Evolutionary conservation across 2,888 invertebrate species (phyloP), one percentile per base, ranked within the genome.

Genomic region (Ochropleura leucogaster): DNA sequence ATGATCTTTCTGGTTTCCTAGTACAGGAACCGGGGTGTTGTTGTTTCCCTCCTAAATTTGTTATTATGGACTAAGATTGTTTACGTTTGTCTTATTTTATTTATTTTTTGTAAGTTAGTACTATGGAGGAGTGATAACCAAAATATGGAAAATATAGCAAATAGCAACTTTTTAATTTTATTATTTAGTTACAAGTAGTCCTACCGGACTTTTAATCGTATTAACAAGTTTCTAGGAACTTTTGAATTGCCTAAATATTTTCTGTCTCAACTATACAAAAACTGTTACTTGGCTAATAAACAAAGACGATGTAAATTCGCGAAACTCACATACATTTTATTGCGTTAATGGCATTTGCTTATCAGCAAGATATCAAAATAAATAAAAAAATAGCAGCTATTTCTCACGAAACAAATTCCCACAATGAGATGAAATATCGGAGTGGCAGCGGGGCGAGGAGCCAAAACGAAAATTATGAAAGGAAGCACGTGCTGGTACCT

Each of bases 401-500:
- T 91, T 91, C 90, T 93, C 90, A 93, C 89, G 92, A 94, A 93
- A 94, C 92, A 91, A 94, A 93, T 94, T 94, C 94, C 90, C 93
- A 93, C 93, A 93, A 93, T 90, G 92, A 93, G 92, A 91, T 89
- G 91, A 93, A 92, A 92, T 95, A 95, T 92, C 88, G 91, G 94
- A 94, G 93, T 89, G 89, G 90, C 95, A 95, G 94, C 92, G 89
- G 90, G 89, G 91, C 90, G 92, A 94, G 92, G 94, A 95, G 94
- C 90, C 91, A 93, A 94, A 93, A 94, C 92, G 92, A 95, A 90
- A 89, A 94, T 92, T 92, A 94, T 92, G 93, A 94, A 93, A 95
- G 92, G 93, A 93, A 93, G 94, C 96, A 96, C 96, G 96, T 96
- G 96, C 95, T 95, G 89, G 84, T 92, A 89, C 85, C 68, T 73